These are phyloP conservation scores for Pristionchus mayeri DNA, from an alignment of 2,888 invertebrate species.

Conservation along the genomic window DNA sequence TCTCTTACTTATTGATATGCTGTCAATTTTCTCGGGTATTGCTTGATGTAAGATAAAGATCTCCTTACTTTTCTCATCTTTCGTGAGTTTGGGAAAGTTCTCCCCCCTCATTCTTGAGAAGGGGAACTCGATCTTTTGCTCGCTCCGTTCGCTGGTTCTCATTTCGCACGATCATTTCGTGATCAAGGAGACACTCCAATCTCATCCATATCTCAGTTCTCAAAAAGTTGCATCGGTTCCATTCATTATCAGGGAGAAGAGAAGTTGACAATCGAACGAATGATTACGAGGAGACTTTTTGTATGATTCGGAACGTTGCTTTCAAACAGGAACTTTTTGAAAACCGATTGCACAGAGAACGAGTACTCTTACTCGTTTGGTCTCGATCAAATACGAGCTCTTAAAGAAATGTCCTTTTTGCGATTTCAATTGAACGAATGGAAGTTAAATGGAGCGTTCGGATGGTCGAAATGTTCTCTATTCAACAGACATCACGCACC, in stretches of 20 bases:
- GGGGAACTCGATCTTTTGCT: constrained; percentile 31
- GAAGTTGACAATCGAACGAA: not conserved
- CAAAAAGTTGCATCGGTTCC: constrained; percentile 14
- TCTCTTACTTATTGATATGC: not conserved
- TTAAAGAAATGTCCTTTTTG: constrained; percentile 16
- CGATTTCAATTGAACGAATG: not conserved
- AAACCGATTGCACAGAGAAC: not conserved
- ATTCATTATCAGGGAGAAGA: no score
- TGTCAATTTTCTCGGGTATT: constrained; percentile 34
- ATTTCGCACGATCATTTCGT: not conserved
- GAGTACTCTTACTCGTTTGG: not conserved
- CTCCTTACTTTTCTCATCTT: not conserved
- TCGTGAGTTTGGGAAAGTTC: not conserved
- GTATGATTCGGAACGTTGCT: not conserved
- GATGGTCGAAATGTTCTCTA: not conserved
- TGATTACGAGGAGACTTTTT: not conserved
- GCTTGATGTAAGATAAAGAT: constrained; percentile 31
- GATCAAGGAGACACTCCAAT: not conserved
- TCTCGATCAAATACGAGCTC: constrained; percentile 9
- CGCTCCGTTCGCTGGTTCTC: not conserved
- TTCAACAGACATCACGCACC: not conserved
- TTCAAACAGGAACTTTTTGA: not conserved
- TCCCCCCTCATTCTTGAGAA: not conserved
- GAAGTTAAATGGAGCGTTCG: not conserved
- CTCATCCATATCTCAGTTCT: not conserved